phyloP scores from a whole-genome alignment of 2,797 vertebrate species.

The Neomorphus geoffroyi region DNA sequence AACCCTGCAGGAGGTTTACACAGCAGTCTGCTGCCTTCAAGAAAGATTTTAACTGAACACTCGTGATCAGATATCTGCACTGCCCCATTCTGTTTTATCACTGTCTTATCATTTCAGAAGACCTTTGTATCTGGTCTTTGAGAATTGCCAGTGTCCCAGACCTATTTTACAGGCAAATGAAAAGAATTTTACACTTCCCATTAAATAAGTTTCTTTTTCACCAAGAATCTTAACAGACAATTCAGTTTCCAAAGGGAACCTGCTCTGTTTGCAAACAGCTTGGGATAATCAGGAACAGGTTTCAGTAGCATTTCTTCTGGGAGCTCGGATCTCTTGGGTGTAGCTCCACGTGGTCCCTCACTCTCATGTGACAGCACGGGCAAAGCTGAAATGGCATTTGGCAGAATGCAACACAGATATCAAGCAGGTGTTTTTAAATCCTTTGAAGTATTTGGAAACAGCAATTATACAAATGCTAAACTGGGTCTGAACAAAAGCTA shows the following conservation, averaged over 20 bases:
- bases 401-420: neutral
- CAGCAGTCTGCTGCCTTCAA: neutral
- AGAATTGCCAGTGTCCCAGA: neutral
- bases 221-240: neutral
- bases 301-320: neutral
- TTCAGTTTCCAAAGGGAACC: neutral
- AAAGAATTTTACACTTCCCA: neutral
- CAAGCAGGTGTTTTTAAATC: neutral
- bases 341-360: neutral
- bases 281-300: neutral
- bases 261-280: neutral
- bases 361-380: neutral
- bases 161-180: neutral
- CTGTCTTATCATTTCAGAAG: neutral
- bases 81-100: neutral
- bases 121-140: neutral
- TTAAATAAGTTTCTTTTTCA: neutral
- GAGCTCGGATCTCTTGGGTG: neutral
- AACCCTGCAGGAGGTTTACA: neutral
- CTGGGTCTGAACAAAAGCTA: neutral
- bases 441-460: neutral
- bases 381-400: neutral
- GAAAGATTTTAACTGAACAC: neutral
- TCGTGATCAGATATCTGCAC: neutral
- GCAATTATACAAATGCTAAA: neutral